Base-by-base conservation (phyloP, 2,113 vertebrate genomes). In the Eptesicus fuscus region DNA sequence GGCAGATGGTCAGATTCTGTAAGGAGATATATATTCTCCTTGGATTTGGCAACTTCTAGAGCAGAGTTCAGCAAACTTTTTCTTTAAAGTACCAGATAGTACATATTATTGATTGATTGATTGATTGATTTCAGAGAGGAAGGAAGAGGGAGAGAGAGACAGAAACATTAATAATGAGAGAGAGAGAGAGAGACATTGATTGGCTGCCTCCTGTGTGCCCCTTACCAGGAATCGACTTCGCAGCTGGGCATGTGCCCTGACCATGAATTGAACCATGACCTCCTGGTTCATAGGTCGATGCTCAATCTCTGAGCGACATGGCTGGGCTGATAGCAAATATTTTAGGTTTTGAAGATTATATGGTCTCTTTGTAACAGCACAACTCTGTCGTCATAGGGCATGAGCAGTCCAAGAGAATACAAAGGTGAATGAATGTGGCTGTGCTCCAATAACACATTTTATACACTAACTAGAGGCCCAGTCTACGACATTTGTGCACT, bases 381-480 rank as follows among this genome's bases (percentile, higher is more conserved):
- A 65, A 13, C 10, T 56, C 53, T 20, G 7, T 53, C 49, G 14
- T 28, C 49, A 3, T 4, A 89, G 11, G 40, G 12, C 10, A 49
- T 3, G 10, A 74, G 17, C 7, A 37, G 14, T 23, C 2, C 3
- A 11, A 91, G 42, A 89, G 61, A 91, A 90, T 6, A 9, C 12
- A 20, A 0, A 51, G 9, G 51, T 47, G 8, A 30, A 79, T 40
- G 4, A 51, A 5, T 4, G 3, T 18, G 6, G 4, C 9, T 28
- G 9, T 76, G 47, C 13, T 56, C 1, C 32, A 65, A 0, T 16
- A 65, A 53, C 83, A 65, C 7, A 20, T 67, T 37, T 63, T 65
- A 16, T 49, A 25, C 1, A 30, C 9, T 20, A 70, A 32, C 25
- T 61, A 61, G 56, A 61, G 56, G 56, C 59, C 59, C 10, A 0